Base-by-base conservation (phyloP, 2,888 invertebrate genomes). In the Clivina fossor region DNA sequence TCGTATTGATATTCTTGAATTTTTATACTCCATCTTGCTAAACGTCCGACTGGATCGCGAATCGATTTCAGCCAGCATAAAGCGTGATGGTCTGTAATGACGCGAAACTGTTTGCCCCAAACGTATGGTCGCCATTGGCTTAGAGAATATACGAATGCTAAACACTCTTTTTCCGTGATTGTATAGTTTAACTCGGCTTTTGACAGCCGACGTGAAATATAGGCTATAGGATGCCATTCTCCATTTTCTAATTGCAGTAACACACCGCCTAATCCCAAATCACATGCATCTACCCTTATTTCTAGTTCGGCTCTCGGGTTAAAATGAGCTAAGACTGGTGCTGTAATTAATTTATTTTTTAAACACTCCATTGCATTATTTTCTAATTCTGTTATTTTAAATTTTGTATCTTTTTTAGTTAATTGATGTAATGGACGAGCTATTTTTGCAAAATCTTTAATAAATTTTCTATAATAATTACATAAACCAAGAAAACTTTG, bases 281-380 rank as follows among this genome's bases (percentile, higher is more conserved):
- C 64, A 33, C 67, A 69, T 4, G 70, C 69, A 60, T 72, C 70
- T 18, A 68, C 65, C 3, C 67, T 65, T n/a, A 71, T 32, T 33
- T 58, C 51, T 4, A 64, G 44, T 2, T 61, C 61, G 33, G 61
- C 47, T 1, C 61, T 57, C 15, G 38, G 50, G 54, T 67, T 53
- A 47, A 63, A 69, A 57, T 64, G 65, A 28, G 40, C 51, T 11
- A 66, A 46, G 16, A 65, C 55, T 33, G 60, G 60, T 5, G 62
- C 58, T 16, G 58, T 38, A 15, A 57, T 56, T 8, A 65, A 60
- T 41, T 64, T 63, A 5, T 63, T n/a, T 58, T 65, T 66, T 56
- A 65, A 30, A 26, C 30, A 20, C 13, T 56, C 7, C 41, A 64
- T 58, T 28, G 57, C 58, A 37, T 37, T 9, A 35, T 60, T 47